Conservation (phyloP, 1,140 invertebrate genomes). For the Oreohelix idahoensis region DNA sequence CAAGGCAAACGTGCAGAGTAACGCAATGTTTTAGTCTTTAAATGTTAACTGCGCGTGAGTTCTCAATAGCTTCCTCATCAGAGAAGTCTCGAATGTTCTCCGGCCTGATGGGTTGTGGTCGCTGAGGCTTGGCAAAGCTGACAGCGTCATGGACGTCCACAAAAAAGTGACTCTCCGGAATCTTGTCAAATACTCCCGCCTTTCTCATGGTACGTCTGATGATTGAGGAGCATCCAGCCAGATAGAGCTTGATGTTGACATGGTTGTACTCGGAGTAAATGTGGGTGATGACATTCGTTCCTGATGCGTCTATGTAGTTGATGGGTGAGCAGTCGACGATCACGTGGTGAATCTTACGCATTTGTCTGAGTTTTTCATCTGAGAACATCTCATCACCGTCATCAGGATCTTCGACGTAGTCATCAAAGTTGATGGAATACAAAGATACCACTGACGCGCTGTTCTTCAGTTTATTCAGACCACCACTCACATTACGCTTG, state of each 20-base stretch:
- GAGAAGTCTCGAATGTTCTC: slow-evolving; percentile 59
- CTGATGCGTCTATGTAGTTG: slow-evolving; percentile 73
- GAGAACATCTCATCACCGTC: slow-evolving; percentile 58
- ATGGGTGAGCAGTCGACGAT: slow-evolving; percentile 72
- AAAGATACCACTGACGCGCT: slow-evolving; percentile 39
- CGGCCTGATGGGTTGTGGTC: slow-evolving; percentile 47
- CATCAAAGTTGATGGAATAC: slow-evolving; percentile 51
- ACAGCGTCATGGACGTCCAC: slow-evolving; percentile 62
- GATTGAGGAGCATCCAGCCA: slow-evolving; percentile 55
- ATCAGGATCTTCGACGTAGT: slow-evolving; percentile 64
- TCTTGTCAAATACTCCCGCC: slow-evolving; percentile 61
- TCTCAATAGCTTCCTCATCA: slow-evolving; percentile 64
- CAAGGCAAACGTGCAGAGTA: too few species aligned
- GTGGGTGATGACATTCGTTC: slow-evolving; percentile 69
- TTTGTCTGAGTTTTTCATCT: slow-evolving; percentile 58
- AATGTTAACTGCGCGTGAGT: slow-evolving; percentile 42
- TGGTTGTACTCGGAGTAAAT: slow-evolving; percentile 64
- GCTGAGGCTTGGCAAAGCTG: slow-evolving; percentile 55
- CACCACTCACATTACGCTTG: not conserved
- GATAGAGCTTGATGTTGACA: slow-evolving; percentile 64
- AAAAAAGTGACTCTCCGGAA: slow-evolving; percentile 59
- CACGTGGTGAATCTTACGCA: slow-evolving; percentile 66
- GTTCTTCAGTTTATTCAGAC: slow-evolving; percentile 26
- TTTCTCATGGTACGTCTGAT: slow-evolving; percentile 58
- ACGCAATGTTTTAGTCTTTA: too few species aligned